These are phyloP conservation scores for Dynastes grantii DNA, from an alignment of 2,888 invertebrate genomes.

Conservation along the genomic window DNA sequence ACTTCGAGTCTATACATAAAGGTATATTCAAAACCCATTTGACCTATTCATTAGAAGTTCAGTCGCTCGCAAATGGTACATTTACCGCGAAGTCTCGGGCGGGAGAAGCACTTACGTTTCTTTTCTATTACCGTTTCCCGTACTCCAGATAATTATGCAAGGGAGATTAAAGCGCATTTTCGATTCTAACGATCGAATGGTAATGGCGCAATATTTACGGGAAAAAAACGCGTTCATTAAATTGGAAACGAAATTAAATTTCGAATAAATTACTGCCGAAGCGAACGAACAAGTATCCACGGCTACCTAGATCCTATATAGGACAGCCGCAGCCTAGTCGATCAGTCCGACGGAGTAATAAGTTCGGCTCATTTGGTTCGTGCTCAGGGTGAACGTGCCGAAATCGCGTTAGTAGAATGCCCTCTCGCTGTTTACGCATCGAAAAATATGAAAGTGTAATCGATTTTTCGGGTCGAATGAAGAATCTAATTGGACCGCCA, in stretches of 20 bases:
- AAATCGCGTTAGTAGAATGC: neutral
- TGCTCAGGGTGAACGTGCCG: neutral
- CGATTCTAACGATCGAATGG: conserved; percentile 4
- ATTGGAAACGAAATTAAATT: conserved; percentile 12
- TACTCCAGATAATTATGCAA: neutral
- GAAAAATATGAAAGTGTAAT: conserved; percentile 7
- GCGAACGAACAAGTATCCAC: neutral
- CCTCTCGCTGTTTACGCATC: conserved; percentile 7
- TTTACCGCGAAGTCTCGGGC: neutral
- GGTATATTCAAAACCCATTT: too few species aligned
- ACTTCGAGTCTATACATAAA: too few species aligned
- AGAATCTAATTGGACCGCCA: neutral
- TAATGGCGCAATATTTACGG: conserved; percentile 1
- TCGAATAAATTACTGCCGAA: conserved; percentile 2
- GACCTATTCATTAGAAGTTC: too few species aligned
- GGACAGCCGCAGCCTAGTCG: neutral
- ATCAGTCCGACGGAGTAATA: conserved; percentile 1
- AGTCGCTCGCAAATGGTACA: neutral
- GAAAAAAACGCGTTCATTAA: conserved; percentile 11
- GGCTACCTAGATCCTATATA: neutral
- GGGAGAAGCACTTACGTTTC: neutral
- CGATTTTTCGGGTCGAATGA: neutral
- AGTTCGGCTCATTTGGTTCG: neutral
- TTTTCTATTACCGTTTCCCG: neutral
- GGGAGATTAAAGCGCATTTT: conserved; percentile 4